Evolutionary conservation across 2,797 vertebrate genomes (phyloP).

Genomic region (Oreochromis mossambicus): DNA sequence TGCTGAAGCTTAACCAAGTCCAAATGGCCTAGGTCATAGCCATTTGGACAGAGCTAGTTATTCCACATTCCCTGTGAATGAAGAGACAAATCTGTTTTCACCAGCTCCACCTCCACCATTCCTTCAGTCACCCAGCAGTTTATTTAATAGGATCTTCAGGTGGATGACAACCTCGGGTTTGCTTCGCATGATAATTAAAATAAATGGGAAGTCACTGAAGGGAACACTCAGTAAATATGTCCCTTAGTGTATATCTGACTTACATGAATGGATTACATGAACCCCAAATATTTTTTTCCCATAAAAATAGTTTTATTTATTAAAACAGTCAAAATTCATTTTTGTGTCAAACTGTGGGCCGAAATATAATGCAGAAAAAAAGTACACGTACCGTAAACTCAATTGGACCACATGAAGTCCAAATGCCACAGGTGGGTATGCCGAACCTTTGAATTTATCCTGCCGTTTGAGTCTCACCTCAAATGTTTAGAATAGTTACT

Average conservation of each 20-base stretch:
- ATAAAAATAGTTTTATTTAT: background rate
- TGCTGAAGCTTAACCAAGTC: constrained; percentile 7
- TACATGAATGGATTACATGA: background rate
- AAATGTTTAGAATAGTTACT: background rate
- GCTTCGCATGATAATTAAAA: background rate
- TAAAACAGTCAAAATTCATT: background rate
- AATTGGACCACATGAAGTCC: background rate
- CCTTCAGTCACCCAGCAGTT: background rate
- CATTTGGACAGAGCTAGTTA: constrained; percentile 50
- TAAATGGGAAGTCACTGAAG: background rate
- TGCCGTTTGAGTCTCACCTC: background rate
- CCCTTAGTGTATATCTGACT: background rate
- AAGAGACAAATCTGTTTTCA: constrained; percentile 9
- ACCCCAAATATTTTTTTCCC: background rate
- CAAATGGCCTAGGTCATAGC: constrained; percentile 17
- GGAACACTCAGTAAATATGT: background rate
- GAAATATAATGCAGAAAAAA: background rate
- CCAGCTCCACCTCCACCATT: background rate
- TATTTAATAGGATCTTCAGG: background rate
- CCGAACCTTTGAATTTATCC: background rate
- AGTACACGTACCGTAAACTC: background rate
- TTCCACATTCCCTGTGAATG: constrained; percentile 22
- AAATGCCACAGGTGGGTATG: background rate
- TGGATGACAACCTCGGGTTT: constrained; percentile 2
- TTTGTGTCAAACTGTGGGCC: background rate